phyloP scores from a whole-genome alignment of 37 sponge, comb jelly and placozoan genomes.

The Aphrocallistes beatrix region DNA sequence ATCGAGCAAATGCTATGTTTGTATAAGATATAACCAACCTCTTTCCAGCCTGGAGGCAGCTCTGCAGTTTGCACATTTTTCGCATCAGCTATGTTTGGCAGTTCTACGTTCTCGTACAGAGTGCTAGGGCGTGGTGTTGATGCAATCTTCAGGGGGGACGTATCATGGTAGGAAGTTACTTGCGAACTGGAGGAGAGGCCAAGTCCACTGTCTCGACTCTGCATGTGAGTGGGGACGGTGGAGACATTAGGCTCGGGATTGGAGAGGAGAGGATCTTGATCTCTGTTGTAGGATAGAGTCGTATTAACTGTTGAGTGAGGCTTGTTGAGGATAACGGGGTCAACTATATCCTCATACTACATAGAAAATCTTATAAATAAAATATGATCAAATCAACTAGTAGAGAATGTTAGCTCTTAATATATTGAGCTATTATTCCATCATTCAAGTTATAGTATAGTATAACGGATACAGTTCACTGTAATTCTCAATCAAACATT shows the following conservation, averaged over 20 bases:
- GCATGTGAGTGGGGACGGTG: neutral
- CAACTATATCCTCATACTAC: neutral
- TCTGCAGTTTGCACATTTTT: neutral
- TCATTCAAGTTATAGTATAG: too few relatives aligned
- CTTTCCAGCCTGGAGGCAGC: neutral
- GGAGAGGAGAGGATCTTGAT: neutral
- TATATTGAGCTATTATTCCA: neutral
- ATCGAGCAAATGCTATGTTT: neutral
- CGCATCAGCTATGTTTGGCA: neutral
- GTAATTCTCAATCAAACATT: too few relatives aligned
- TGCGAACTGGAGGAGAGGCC: constrained; percentile 1
- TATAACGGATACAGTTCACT: too few relatives aligned
- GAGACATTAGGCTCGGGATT: neutral
- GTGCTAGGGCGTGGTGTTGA: neutral
- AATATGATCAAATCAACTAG: neutral
- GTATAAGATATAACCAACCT: neutral
- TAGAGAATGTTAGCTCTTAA: neutral
- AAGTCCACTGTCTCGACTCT: neutral
- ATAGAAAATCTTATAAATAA: neutral
- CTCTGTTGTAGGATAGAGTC: neutral
- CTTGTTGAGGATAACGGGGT: neutral
- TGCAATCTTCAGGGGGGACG: neutral
- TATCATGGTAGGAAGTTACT: neutral
- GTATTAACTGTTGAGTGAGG: neutral
- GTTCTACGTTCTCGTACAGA: neutral